These are phyloP conservation scores for Zoanthus sansibaricus DNA, from an alignment of 92 coral and sea anemone species.

Conservation along the genomic window DNA sequence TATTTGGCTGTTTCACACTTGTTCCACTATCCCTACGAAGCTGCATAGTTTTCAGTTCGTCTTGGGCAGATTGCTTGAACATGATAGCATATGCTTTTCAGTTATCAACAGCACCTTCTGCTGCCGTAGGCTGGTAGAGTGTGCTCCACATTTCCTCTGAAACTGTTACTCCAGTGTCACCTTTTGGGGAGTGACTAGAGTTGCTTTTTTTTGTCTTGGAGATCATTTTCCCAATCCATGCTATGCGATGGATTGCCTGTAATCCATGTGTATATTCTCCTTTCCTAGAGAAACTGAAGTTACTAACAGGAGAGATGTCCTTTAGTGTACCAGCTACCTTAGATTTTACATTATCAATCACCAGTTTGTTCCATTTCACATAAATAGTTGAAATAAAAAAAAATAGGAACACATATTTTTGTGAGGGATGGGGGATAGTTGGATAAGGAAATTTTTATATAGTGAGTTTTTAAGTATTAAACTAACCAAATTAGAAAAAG, in stretches of 20 bases:
- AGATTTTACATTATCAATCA: constrained; percentile 54
- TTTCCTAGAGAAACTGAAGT: constrained; percentile 43
- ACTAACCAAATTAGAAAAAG: too few relatives aligned
- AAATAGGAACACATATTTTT: too few relatives aligned
- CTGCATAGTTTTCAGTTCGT: background rate
- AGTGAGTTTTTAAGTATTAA: too few relatives aligned
- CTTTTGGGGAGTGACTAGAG: background rate
- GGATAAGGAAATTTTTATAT: too few relatives aligned
- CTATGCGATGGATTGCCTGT: constrained; percentile 20
- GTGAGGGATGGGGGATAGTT: too few relatives aligned
- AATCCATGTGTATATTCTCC: constrained; percentile 44
- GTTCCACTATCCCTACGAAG: background rate
- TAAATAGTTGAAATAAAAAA: background rate
- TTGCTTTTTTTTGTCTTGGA: constrained; percentile 6
- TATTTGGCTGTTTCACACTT: background rate
- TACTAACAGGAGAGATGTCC: constrained; percentile 42
- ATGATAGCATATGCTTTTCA: constrained; percentile 26
- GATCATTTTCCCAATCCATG: constrained; percentile 5
- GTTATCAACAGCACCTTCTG: background rate
- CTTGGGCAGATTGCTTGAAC: constrained; percentile 26
- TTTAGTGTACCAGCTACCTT: constrained; percentile 38
- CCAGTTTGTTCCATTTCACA: constrained; percentile 58
- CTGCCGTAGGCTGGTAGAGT: constrained; percentile 15
- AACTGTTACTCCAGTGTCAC: constrained; percentile 33
- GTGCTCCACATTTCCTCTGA: constrained; percentile 51